Conservation (phyloP, 2,797 vertebrate species). For the Crypturellus tataupa region DNA sequence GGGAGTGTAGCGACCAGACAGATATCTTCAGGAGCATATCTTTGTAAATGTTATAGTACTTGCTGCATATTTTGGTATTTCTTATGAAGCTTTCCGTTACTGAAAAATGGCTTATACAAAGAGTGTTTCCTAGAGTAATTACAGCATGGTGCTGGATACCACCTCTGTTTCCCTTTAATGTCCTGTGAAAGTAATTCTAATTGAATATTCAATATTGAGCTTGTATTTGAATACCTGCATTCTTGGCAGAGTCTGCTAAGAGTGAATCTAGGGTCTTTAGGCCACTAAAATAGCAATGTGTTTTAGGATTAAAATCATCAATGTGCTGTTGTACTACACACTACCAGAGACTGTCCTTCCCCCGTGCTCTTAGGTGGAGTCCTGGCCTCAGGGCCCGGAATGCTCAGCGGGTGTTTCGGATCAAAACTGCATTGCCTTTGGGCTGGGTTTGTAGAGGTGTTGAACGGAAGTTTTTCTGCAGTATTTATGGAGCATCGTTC, state of each 20-base stretch:
- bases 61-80: background rate
- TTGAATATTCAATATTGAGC: background rate
- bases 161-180: background rate
- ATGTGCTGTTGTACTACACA: background rate
- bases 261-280: background rate
- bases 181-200: background rate
- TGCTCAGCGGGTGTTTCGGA: background rate
- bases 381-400: background rate
- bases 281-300: background rate
- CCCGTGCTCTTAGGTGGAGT: background rate
- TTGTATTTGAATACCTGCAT: too few relatives aligned
- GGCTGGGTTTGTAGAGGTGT: background rate
- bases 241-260: rapidly evolving
- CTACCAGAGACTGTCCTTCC: background rate
- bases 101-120: background rate
- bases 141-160: background rate
- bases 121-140: background rate
- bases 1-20: background rate
- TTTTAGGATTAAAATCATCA: background rate
- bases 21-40: background rate
- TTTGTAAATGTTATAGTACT: background rate
- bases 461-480: background rate
- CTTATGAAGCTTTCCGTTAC: rapidly evolving
- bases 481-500: background rate
- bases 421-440: background rate